These are phyloP conservation scores for Cylindroiulus punctatus DNA, from an alignment of 2,888 invertebrate genomes.

Conservation along the genomic window DNA sequence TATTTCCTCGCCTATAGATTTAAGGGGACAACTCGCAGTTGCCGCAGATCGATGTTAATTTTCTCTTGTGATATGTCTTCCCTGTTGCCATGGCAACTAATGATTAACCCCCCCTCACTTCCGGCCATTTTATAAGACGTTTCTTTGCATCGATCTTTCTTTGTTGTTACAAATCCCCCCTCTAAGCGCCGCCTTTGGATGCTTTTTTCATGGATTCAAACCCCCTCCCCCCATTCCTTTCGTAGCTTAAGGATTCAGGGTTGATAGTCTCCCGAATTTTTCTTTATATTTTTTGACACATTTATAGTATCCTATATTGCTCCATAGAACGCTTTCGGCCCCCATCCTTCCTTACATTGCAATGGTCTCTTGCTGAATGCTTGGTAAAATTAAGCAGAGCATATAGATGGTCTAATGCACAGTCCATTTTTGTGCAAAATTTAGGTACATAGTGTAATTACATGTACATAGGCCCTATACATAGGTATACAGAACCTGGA, in stretches of 20 bases:
- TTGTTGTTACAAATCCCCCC: slow-evolving; percentile 27
- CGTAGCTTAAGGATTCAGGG: neutral
- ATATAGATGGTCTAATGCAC: too few relatives aligned
- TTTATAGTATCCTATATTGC: neutral
- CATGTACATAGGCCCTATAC: too few relatives aligned
- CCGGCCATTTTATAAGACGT: slow-evolving; percentile 35
- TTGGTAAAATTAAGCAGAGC: neutral
- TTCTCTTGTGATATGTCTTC: slow-evolving; percentile 49
- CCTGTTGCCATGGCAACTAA: slow-evolving; percentile 55
- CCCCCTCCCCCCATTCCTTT: neutral
- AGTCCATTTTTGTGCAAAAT: too few relatives aligned
- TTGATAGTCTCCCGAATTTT: neutral
- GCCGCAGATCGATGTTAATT: slow-evolving; percentile 52
- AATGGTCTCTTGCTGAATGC: too few relatives aligned
- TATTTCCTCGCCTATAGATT: slow-evolving; percentile 36
- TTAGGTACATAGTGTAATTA: too few relatives aligned
- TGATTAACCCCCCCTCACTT: slow-evolving; percentile 35
- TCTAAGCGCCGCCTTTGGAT: neutral
- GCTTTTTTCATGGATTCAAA: slow-evolving; percentile 20
- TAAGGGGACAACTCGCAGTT: slow-evolving; percentile 12
- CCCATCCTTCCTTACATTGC: neutral
- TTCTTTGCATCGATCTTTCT: slow-evolving; percentile 49
- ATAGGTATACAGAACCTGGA: too few relatives aligned
- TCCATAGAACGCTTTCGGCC: neutral
- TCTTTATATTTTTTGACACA: slow-evolving; percentile 18